Percentiles rank a stretch among this genome's conserved stretches.
Conservation (phyloP, 2,888 invertebrate genomes). For the Pollenia amentaria region DNA sequence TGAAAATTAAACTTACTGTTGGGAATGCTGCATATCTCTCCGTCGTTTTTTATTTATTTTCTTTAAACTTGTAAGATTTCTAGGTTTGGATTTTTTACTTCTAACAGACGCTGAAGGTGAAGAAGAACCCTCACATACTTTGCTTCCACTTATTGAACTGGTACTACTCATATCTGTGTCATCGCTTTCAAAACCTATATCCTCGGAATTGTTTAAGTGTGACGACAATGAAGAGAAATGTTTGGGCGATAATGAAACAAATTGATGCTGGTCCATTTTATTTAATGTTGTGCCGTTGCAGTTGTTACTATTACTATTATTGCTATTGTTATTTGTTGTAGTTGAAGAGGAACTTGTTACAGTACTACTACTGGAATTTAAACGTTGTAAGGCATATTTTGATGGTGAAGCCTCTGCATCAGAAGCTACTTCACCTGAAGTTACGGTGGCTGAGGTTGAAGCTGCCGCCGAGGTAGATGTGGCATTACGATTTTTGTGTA, state of each 20-base stretch:
- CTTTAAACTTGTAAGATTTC: conserved; percentile 70
- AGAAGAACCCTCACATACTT: conserved; percentile 76
- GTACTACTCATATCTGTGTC: conserved; percentile 84
- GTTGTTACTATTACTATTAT: conserved; percentile 11
- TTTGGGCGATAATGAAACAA: conserved; percentile 76
- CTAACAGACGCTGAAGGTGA: conserved; percentile 79
- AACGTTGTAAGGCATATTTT: conserved; percentile 78
- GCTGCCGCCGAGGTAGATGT: conserved; percentile 71
- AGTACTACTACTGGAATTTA: conserved; percentile 73
- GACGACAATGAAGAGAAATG: conserved; percentile 43
- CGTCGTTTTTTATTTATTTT: conserved; percentile 79
- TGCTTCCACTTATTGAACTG: conserved; percentile 80
- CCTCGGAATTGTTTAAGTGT: conserved; percentile 59
- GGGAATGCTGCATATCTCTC: conserved; percentile 71
- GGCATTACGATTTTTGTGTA: conserved; percentile 85
- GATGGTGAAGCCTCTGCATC: conserved; percentile 81
- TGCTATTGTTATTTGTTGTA: conserved; percentile 50
- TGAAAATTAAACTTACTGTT: conserved; percentile 41
- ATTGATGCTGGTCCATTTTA: conserved; percentile 68
- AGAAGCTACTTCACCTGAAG: conserved; percentile 81
- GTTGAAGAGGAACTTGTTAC: conserved; percentile 58
- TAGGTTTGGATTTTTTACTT: conserved; percentile 75
- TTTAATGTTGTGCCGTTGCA: conserved; percentile 60
- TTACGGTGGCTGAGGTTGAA: conserved; percentile 79
- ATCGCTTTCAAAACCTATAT: conserved; percentile 81